Evolutionary conservation across 1,140 invertebrate genomes (phyloP), one percentile per base, ranked within the genome.

Genomic region (Leptestheria dahalacensis): DNA sequence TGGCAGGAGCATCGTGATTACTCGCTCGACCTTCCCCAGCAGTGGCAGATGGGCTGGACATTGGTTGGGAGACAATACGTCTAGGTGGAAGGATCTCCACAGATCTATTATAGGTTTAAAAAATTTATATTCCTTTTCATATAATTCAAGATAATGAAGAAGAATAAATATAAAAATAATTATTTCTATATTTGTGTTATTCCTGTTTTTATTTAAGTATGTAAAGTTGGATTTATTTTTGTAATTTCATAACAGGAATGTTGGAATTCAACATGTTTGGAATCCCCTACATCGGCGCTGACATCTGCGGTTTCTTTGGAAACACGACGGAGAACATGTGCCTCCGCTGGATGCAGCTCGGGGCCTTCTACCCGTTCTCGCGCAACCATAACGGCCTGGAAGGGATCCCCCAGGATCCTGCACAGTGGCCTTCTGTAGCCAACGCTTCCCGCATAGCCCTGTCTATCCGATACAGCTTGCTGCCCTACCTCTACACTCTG

Each of bases 21-120:
- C 72, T 18, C 62, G 80, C 51, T 77, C 78, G 18, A 76, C 75
- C 20, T 80, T 72, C 66, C 64, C 76, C 29, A 72, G 77, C 48
- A 69, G 68, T 56, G 81, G 80, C 18, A 65, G 70, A 23, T 79
- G 72, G 67, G 74, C 70, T 25, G 76, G 76, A 25, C 78, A 82
- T 67, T 82, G 81, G 81, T 69, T 75, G 15, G 80, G 80, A 6
- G 74, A 75, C 62, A 73, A 65, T 49, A 57, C 48, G 18, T 61
- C 65, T 23, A 62, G 56, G 26, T 68, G 67, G 67, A 49, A 52
- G 15, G 57, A 68, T 59, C 46, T 68, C n/a, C 49, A 60, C 9
- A 53, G 60, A 50, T 68, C 67, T 21, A 63, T 68, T 29, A 64
- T 64, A 51, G 65, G 58, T 60, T 28, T 33, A 33, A 2, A 11